A percentile compares a stretch with the other conserved stretches of the same genome.
phyloP scores from a whole-genome alignment of 2,888 invertebrate genomes.

The Ormyrus rosae region DNA sequence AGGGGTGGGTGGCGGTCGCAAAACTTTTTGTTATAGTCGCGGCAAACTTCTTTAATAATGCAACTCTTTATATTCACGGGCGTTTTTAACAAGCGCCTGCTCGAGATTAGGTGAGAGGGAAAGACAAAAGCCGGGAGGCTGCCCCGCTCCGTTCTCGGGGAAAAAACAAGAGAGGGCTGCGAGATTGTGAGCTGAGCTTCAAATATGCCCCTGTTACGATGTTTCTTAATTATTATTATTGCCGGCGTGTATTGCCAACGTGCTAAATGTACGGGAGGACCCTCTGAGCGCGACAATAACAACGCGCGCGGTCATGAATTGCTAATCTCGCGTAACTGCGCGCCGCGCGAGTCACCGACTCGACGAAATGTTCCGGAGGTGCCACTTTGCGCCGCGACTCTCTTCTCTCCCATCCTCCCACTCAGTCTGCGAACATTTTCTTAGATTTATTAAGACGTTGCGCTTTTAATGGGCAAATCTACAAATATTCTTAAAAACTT shows the following conservation, averaged over 20 bases:
- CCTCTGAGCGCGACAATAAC: constrained; percentile 69
- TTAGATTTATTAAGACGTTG: too few species aligned
- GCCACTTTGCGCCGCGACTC: constrained; percentile 45
- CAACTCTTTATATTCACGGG: constrained; percentile 77
- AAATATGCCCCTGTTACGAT: constrained; percentile 73
- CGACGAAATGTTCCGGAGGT: constrained; percentile 45
- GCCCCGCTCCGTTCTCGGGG: background rate
- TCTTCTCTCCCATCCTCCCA: background rate
- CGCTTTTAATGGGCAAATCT: too few species aligned
- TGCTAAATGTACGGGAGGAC: constrained; percentile 67
- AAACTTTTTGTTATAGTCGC: constrained; percentile 74
- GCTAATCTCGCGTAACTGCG: constrained; percentile 71
- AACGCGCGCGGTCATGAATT: constrained; percentile 72
- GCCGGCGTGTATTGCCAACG: constrained; percentile 69
- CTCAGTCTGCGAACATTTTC: too few species aligned
- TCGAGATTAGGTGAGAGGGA: constrained; percentile 70
- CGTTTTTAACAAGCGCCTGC: constrained; percentile 74
- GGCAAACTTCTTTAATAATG: constrained; percentile 76
- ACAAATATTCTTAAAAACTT: too few species aligned
- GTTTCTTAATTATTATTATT: constrained; percentile 76
- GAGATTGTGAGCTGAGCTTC: constrained; percentile 26
- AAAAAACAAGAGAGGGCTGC: constrained; percentile 33
- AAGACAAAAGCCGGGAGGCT: constrained; percentile 33
- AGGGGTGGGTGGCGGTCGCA: constrained; percentile 25
- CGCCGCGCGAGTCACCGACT: constrained; percentile 42